Evolutionary conservation across 2,888 invertebrate species (phyloP).

Genomic region (Pyrrhosoma nymphula): DNA sequence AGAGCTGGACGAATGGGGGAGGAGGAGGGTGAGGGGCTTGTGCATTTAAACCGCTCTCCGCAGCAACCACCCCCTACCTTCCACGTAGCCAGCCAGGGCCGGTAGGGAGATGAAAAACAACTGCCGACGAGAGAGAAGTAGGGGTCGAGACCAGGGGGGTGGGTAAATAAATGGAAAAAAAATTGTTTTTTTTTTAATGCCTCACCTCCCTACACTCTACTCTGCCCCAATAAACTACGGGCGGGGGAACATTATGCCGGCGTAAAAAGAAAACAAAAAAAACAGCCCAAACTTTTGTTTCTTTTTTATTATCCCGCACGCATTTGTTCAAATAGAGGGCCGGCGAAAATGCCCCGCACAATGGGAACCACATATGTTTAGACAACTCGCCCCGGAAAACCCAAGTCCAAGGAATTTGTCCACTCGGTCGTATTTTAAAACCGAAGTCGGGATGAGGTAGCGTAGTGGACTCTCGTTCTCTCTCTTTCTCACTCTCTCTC

Average conservation of each 20-base stretch:
- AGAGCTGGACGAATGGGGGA: neutral
- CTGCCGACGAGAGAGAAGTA: neutral
- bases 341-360: neutral
- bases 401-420: constrained; percentile 7
- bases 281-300: neutral
- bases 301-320: neutral
- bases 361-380: neutral
- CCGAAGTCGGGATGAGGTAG: neutral
- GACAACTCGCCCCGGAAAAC: neutral
- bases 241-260: neutral
- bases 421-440: neutral
- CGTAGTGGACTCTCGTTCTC: too few relatives aligned
- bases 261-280: neutral
- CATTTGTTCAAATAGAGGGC: neutral
- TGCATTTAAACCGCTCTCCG: neutral
- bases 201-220: neutral
- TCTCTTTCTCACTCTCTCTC: neutral
- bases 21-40: neutral
- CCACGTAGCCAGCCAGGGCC: neutral
- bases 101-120: neutral
- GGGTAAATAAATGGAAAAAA: neutral
- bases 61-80: neutral
- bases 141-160: neutral
- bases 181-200: neutral
- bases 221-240: neutral